Conservation (phyloP, 2,113 vertebrate genomes). For the Silurus glanis region DNA sequence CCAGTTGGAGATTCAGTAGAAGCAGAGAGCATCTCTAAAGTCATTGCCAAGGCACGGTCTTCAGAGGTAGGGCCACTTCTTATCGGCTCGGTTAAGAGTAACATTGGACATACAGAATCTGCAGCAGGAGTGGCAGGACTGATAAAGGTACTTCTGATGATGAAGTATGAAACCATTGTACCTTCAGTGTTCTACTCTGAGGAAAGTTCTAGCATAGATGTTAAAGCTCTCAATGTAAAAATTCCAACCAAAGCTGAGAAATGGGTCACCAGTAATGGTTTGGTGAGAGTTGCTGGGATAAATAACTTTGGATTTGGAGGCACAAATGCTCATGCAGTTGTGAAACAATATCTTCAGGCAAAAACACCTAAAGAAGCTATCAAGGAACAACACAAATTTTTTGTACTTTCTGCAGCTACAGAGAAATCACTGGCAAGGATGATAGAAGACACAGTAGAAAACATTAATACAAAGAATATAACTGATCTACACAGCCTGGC, state of each 20-base stretch:
- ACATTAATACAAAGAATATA: slow-evolving; percentile 58
- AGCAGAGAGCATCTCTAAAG: slow-evolving; percentile 75
- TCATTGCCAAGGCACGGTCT: slow-evolving; percentile 72
- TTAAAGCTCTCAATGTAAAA: slow-evolving; percentile 69
- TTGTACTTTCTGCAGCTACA: slow-evolving; percentile 79
- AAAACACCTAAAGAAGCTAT: slow-evolving; percentile 67
- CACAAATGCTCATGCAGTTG: slow-evolving; percentile 77
- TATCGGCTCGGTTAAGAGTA: slow-evolving; percentile 86
- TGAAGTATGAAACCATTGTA: slow-evolving; percentile 80
- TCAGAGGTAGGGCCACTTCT: slow-evolving; percentile 60
- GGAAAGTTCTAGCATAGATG: slow-evolving; percentile 71
- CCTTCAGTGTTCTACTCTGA: slow-evolving; percentile 81
- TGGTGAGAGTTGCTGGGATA: slow-evolving; percentile 77
- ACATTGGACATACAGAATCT: slow-evolving; percentile 85
- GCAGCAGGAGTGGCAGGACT: slow-evolving; percentile 81
- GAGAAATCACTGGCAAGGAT: slow-evolving; percentile 69
- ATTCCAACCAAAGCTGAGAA: slow-evolving; percentile 71
- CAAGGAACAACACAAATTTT: neutral
- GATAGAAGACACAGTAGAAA: slow-evolving; percentile 68
- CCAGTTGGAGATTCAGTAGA: slow-evolving; percentile 78
- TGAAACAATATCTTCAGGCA: slow-evolving; percentile 69
- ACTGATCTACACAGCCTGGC: slow-evolving; percentile 70
- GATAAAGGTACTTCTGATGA: slow-evolving; percentile 89
- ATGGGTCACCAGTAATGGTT: slow-evolving; percentile 68
- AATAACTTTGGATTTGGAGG: slow-evolving; percentile 89